Evolutionary conservation across 2,797 vertebrate genomes (phyloP).

Genomic region (Zalophus californianus): DNA sequence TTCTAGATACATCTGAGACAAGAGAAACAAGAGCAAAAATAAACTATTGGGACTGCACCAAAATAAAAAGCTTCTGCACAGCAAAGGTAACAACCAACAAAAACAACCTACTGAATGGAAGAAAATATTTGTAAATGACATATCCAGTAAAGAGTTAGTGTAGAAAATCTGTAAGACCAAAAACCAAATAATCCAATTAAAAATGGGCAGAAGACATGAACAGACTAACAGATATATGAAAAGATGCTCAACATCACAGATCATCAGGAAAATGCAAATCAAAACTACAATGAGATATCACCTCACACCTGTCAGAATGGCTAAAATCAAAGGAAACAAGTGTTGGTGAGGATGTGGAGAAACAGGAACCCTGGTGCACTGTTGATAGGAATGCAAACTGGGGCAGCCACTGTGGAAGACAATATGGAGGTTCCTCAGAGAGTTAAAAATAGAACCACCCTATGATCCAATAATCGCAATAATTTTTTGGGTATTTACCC

Average conservation of each 20-base stretch:
- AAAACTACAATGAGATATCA: not conserved
- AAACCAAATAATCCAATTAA: too few relatives aligned
- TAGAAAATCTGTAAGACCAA: too few relatives aligned
- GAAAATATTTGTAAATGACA: not conserved
- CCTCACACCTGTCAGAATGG: not conserved
- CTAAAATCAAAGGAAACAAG: not conserved
- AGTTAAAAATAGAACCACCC: not conserved
- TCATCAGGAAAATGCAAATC: not conserved
- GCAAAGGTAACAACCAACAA: not conserved
- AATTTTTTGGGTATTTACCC: not conserved
- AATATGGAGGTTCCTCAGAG: not conserved
- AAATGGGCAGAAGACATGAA: too few relatives aligned
- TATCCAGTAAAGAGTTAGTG: not conserved
- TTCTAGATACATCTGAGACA: not conserved
- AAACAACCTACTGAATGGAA: not conserved
- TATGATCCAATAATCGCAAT: not conserved
- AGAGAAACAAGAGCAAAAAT: not conserved
- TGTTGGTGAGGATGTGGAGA: not conserved
- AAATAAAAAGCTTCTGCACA: not conserved
- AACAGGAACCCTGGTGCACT: not conserved
- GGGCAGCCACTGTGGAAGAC: not conserved
- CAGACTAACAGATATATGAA: not conserved
- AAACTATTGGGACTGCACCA: not conserved
- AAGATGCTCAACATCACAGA: not conserved
- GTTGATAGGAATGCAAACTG: not conserved